A percentile compares a stretch with the other conserved stretches of the same genome.
phyloP scores from a whole-genome alignment of 1,140 invertebrate genomes.

The Samia ricini region DNA sequence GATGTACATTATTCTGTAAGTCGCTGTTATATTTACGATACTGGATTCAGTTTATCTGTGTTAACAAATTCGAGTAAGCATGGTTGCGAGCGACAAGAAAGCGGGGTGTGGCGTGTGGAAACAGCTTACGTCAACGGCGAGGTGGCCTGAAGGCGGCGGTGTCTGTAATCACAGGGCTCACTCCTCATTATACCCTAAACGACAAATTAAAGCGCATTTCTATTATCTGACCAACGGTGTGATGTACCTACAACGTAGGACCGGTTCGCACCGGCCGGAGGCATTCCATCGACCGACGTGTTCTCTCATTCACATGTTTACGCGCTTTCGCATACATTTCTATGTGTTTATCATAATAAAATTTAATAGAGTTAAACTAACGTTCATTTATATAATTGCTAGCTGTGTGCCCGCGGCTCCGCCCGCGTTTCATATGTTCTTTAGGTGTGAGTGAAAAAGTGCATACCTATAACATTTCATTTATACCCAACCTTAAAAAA shows the following conservation, averaged over 20 bases:
- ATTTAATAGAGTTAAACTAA: not conserved
- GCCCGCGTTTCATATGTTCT: too few species aligned
- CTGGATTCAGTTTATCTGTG: constrained; percentile 7
- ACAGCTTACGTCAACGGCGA: constrained; percentile 59
- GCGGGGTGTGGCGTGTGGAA: constrained; percentile 41
- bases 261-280: constrained; percentile 33
- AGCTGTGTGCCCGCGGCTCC: too few species aligned
- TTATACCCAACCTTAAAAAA: too few species aligned
- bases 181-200: constrained; percentile 74
- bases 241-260: constrained; percentile 34
- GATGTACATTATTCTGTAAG: not conserved
- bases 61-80: constrained; percentile 38
- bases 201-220: constrained; percentile 77
- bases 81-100: constrained; percentile 32
- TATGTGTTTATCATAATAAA: not conserved
- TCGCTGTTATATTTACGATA: not conserved
- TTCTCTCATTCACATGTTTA: constrained; percentile 4
- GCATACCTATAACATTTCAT: too few species aligned
- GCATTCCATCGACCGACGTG: constrained; percentile 7
- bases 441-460: too few species aligned
- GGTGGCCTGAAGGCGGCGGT: constrained; percentile 58
- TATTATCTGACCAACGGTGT: constrained; percentile 69
- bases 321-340: constrained; percentile 4
- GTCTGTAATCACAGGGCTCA: constrained; percentile 68
- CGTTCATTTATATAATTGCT: constrained; percentile 18